These are phyloP conservation scores for Habrosyne pyritoides DNA, from an alignment of 2,888 invertebrate genomes.

Conservation along the genomic window DNA sequence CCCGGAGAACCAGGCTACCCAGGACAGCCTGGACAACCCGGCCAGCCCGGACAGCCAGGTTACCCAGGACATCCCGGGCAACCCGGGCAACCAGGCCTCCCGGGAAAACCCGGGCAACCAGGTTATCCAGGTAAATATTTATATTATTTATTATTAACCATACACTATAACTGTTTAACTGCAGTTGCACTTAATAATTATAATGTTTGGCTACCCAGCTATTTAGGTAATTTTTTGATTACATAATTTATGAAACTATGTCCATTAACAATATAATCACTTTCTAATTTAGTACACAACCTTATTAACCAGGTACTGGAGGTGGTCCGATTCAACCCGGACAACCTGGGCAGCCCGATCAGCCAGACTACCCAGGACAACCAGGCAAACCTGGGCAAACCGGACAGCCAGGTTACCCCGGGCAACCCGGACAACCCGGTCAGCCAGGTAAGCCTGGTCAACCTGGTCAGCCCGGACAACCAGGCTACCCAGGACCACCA, in stretches of 20 bases:
- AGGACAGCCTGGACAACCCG: constrained; percentile 32
- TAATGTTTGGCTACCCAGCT: too few species aligned
- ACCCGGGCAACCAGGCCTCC: too few species aligned
- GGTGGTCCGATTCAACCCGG: constrained; percentile 23
- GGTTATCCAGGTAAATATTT: constrained; percentile 19
- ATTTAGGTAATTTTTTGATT: too few species aligned
- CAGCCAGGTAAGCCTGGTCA: constrained; percentile 14
- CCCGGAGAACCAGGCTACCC: constrained; percentile 17
- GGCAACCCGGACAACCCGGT: not conserved
- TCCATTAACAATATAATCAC: too few species aligned
- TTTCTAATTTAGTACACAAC: too few species aligned
- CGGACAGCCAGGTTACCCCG: constrained; percentile 29
- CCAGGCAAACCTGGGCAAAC: constrained; percentile 12
- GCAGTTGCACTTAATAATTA: too few species aligned
- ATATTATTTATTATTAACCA: too few species aligned
- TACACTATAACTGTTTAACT: constrained; percentile 32
- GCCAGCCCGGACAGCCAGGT: too few species aligned
- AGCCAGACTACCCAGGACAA: constrained; percentile 19
- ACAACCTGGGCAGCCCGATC: constrained; percentile 16
- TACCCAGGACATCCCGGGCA: too few species aligned
- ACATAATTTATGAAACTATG: too few species aligned
- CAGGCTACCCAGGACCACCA: constrained; percentile 31
- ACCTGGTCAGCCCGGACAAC: constrained; percentile 21
- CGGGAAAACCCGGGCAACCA: not conserved
- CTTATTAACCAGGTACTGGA: too few species aligned